Evolutionary conservation across 2,888 invertebrate genomes (phyloP).

Genomic region (Himalopsyche kuldschensis): DNA sequence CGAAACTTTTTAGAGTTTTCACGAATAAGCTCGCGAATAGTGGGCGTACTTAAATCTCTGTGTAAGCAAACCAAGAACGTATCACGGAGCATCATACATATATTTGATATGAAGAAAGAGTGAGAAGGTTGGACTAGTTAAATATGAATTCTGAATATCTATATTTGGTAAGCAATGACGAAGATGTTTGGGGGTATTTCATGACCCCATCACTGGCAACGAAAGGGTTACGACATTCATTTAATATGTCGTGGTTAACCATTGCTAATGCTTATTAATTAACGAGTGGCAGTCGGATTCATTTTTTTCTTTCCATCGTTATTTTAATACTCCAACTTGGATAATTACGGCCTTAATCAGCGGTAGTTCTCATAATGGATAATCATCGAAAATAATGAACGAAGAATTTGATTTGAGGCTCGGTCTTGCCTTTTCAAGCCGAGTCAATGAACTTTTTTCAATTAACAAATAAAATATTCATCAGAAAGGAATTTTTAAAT

Average conservation of each 20-base stretch:
- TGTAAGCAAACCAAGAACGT: too few relatives aligned
- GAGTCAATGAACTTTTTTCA: constrained; percentile 29
- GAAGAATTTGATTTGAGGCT: constrained; percentile 4
- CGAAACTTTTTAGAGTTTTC: too few relatives aligned
- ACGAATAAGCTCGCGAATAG: too few relatives aligned
- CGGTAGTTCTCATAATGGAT: constrained; percentile 24
- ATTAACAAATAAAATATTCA: too few relatives aligned
- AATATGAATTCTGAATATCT: too few relatives aligned
- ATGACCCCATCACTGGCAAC: background rate
- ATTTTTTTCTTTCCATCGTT: constrained; percentile 21
- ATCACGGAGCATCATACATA: too few relatives aligned
- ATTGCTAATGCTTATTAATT: constrained; percentile 34
- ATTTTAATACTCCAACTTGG: constrained; percentile 18
- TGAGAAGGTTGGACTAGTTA: too few relatives aligned
- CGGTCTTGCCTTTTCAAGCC: constrained; percentile 46
- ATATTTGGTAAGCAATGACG: too few relatives aligned
- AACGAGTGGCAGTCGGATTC: constrained; percentile 20
- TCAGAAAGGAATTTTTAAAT: too few relatives aligned
- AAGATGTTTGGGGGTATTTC: background rate
- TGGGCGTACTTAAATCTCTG: too few relatives aligned
- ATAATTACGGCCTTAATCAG: constrained; percentile 31
- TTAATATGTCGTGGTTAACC: constrained; percentile 27
- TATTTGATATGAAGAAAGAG: too few relatives aligned
- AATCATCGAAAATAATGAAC: constrained; percentile 31
- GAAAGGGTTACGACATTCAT: background rate